Conservation (phyloP, 2,888 invertebrate genomes). For the Volucella bombylans region DNA sequence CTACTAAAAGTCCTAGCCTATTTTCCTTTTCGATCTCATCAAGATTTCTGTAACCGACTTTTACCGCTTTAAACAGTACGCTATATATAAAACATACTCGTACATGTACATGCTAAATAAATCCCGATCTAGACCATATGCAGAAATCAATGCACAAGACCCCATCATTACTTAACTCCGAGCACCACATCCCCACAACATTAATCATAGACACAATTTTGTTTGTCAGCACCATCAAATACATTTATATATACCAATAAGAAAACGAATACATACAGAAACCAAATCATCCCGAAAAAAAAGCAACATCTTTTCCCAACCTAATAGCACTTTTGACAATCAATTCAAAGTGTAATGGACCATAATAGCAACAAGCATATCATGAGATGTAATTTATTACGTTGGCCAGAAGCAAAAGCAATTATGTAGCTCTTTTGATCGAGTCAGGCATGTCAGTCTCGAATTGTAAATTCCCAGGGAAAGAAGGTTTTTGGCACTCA, state of each 20-base stretch:
- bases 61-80: constrained; percentile 12
- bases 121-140: constrained; percentile 62
- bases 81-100: too few relatives aligned
- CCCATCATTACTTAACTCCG: constrained; percentile 45
- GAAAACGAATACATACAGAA: background rate
- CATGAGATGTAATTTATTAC: constrained; percentile 74
- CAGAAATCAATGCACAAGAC: constrained; percentile 65
- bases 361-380: constrained; percentile 73
- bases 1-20: too few relatives aligned
- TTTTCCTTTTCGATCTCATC: too few relatives aligned
- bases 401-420: constrained; percentile 72
- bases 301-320: constrained; percentile 46
- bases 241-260: background rate
- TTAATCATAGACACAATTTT: constrained; percentile 65
- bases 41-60: background rate
- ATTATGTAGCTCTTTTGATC: constrained; percentile 63
- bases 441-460: constrained; percentile 30
- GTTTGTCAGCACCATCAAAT: constrained; percentile 40
- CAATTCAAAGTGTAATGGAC: constrained; percentile 72
- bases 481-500: constrained; percentile 63
- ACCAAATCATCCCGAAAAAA: constrained; percentile 58
- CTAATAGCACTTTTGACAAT: constrained; percentile 74
- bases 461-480: constrained; percentile 48
- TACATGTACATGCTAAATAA: constrained; percentile 59
- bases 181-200: constrained; percentile 48